Base-by-base conservation (phyloP, 2,888 invertebrate genomes). In the Oscheius sp. region DNA sequence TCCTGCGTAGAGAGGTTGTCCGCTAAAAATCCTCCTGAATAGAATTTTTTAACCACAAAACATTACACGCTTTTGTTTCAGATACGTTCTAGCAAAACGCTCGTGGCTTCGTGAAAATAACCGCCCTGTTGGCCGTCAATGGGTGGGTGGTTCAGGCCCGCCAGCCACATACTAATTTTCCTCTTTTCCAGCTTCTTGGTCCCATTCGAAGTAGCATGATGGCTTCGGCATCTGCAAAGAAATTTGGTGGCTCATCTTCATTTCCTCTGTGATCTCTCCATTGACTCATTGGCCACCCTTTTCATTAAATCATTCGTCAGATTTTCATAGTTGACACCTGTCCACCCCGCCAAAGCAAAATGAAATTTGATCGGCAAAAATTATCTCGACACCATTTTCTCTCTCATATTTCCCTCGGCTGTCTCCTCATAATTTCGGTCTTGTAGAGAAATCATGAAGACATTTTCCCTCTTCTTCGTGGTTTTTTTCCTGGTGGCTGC, bases 131-230 rank as follows among this genome's bases (percentile, higher is more conserved):
- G 43, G 61, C 61, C 18, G 61, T 9, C 61, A 61, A 61, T 61
- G 61, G 61, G 61, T 61, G 43, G 43, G 61, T 61, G 27, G n/a
- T 35, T 35, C 35, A 6, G 5, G 5, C 35, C 35, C 9, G 35
- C n/a, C n/a, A n/a, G n/a, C n/a, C n/a, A 35, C 35, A 35, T 35
- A 25, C 58, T 29, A 58, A 58, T 35, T 43, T n/a, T n/a, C 18
- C 41, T 13, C n/a, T 13, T 13, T 43, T 61, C 18, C 45, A 61
- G 61, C 61, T 61, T 6, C 43, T 61, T 9, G 61, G 61, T 5
- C 61, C 61, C 41, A 61, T 61, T 61, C 61, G 61, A 21, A 61
- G 61, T 21, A 61, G 61, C 61, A 61, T 61, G 61, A n/a, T 41
- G 45, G 41, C 61, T 12, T 25, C 59, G 45, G 41, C 61, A 2